These are phyloP conservation scores for Seriola rivoliana DNA, from an alignment of 2,113 vertebrate genomes.

Conservation along the genomic window DNA sequence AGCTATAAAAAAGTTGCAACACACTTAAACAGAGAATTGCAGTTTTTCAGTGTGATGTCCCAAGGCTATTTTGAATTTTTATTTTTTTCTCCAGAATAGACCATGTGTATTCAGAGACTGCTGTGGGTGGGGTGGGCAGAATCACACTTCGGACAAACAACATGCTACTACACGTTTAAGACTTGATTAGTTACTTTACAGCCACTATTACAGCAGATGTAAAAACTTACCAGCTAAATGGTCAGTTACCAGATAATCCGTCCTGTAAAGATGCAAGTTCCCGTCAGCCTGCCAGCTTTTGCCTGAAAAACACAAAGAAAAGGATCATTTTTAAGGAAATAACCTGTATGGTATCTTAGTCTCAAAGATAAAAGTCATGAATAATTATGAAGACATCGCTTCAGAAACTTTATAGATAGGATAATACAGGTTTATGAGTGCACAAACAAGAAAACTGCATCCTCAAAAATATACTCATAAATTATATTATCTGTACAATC, in stretches of 20 bases:
- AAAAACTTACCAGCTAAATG: slow-evolving; percentile 96
- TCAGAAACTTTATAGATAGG: neutral
- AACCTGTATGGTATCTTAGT: neutral
- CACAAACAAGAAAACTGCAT: neutral
- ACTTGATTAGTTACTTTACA: neutral
- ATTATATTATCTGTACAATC: neutral
- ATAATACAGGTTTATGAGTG: neutral
- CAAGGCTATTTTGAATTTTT: neutral
- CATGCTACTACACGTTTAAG: neutral
- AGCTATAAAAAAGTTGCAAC: neutral
- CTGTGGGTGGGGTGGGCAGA: neutral
- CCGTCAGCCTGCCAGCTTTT: slow-evolving; percentile 99
- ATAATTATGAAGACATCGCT: neutral
- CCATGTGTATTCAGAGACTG: neutral
- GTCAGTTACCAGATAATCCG: slow-evolving; percentile 99
- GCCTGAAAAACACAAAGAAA: slow-evolving; percentile 79
- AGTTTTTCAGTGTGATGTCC: neutral
- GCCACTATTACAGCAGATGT: slow-evolving; percentile 10
- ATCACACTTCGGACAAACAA: neutral
- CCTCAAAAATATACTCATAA: neutral
- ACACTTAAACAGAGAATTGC: neutral
- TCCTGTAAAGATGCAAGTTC: slow-evolving; percentile 93
- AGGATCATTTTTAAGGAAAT: neutral
- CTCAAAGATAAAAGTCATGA: neutral
- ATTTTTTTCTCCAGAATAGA: neutral